Conservation (phyloP, 2,797 vertebrate species). For the Iguana delicatissima region DNA sequence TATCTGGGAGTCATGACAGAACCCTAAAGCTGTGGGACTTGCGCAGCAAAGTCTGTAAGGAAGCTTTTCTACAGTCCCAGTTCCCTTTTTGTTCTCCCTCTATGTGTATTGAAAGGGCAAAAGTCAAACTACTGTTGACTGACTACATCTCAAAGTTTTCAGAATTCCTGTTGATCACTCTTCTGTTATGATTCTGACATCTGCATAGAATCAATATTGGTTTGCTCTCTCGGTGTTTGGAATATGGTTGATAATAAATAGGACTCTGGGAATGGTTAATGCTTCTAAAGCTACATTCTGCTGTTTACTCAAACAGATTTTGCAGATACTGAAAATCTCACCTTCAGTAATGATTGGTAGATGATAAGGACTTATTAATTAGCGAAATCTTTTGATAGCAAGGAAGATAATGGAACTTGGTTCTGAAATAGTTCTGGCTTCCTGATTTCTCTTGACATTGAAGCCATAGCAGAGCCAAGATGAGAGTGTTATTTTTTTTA, state of each 20-base stretch:
- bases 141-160: neutral
- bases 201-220: neutral
- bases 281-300: neutral
- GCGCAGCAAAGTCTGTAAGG: slow-evolving; percentile 99
- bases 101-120: neutral
- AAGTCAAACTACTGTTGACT: neutral
- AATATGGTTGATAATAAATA: neutral
- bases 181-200: slow-evolving; percentile 6
- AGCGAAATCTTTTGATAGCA: neutral
- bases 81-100: neutral
- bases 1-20: slow-evolving; percentile 96
- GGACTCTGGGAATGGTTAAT: neutral
- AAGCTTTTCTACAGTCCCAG: slow-evolving; percentile 24
- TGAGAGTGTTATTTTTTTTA: neutral
- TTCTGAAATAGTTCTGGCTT: slow-evolving; percentile 12
- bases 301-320: neutral
- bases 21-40: slow-evolving; percentile 99
- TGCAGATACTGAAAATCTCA: neutral
- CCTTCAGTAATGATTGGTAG: neutral
- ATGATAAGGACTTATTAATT: neutral
- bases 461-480: neutral
- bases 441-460: neutral
- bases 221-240: neutral
- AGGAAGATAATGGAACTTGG: neutral
- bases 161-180: neutral